Base-by-base conservation (phyloP, 2,888 invertebrate genomes). In the Eristalis tenax region DNA sequence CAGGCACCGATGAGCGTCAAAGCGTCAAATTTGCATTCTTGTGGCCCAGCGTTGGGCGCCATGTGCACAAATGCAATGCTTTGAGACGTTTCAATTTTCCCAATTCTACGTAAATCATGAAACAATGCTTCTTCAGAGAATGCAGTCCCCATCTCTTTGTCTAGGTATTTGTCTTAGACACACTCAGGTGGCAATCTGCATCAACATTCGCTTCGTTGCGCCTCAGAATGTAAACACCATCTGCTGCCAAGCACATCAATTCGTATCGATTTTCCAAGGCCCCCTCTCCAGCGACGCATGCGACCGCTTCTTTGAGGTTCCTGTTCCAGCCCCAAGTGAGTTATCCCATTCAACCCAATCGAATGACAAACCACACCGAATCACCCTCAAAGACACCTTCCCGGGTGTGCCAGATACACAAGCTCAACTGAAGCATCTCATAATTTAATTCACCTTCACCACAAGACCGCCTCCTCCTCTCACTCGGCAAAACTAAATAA, bases 401-500 rank as follows among this genome's bases (percentile, higher is more conserved):
- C 4, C 32, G 40, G 71, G 80, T 66, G 76, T 85, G 81, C 81
- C 77, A 70, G 70, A 68, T 82, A 82, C 82, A 77, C 86, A 82
- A 74, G 74, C 75, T 61, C 82, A 78, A 78, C 82, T 78, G 64
- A 82, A 82, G 50, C 15, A n/a, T 68, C 50, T 56, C 32, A 74
- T 77, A 83, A 77, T 81, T 40, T 28, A 18, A 74, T 64, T 81
- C 73, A 64, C 74, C 59, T 69, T 73, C 13, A 71, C 69, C 56
- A 43, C 40, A 68, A 18, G 23, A 15, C 57, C 43, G 63, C 79
- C 63, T 68, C 28, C 63, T 23, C 57, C 28, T 22, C 56, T 38
- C n/a, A n/a, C 26, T 11, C n/a, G 18, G 13, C 73, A 82, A 69
- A 86, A 26, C 56, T 71, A 75, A 82, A 86, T 86, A 86, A 86